phyloP scores from a whole-genome alignment of 2,797 vertebrate genomes.

The Aplochiton taeniatus region DNA sequence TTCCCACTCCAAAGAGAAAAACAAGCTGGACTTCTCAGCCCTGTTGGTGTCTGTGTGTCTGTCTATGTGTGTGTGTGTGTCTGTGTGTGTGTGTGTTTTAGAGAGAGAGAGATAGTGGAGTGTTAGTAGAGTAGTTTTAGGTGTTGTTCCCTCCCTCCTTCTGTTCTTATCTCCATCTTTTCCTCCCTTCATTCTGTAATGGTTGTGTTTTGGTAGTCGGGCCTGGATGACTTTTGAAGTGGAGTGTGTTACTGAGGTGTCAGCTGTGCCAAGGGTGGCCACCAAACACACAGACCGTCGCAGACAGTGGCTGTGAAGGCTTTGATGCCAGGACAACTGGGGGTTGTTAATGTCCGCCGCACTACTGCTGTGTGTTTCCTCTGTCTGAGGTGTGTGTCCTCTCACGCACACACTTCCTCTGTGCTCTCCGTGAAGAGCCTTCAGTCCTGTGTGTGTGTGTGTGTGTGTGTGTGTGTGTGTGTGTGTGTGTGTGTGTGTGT shows the following conservation, averaged over 20 bases:
- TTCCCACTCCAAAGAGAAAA: conserved; percentile 59
- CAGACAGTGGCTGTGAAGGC: conserved; percentile 45
- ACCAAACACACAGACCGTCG: conserved; percentile 33
- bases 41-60: too few species aligned
- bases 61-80: background rate
- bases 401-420: conserved; percentile 34
- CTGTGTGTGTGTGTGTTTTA: conserved; percentile 11
- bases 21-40: conserved; percentile 51
- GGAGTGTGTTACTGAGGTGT: conserved; percentile 63
- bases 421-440: conserved; percentile 1
- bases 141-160: conserved; percentile 26
- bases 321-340: conserved; percentile 76
- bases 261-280: conserved; percentile 55
- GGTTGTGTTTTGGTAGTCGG: conserved; percentile 66
- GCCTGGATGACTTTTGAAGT: conserved; percentile 67
- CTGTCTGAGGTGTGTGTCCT: conserved; percentile 40
- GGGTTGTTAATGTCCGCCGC: conserved; percentile 63
- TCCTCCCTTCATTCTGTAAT: conserved; percentile 50
- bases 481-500: background rate
- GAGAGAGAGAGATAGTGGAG: conserved; percentile 32
- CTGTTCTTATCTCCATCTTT: background rate
- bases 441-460: background rate
- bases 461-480: conserved; percentile 2
- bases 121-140: background rate
- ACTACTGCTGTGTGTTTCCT: conserved; percentile 34